Evolutionary conservation across 2,113 vertebrate genomes (phyloP).

Genomic region (Oenanthe melanoleuca): DNA sequence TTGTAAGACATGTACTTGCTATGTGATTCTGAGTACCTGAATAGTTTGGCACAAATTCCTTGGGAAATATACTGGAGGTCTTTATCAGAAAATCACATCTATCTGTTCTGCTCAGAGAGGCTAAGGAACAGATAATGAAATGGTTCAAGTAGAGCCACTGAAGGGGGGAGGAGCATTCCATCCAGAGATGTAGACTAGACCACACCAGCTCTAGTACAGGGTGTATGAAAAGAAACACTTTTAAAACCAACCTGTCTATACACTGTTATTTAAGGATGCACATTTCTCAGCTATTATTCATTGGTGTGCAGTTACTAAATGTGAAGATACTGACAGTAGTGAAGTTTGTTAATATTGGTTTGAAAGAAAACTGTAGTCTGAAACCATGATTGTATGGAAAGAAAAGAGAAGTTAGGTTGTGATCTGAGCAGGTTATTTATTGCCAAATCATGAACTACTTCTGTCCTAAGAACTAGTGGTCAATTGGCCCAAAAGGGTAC

Average conservation of each 20-base stretch:
- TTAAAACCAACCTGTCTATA: neutral
- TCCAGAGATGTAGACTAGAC: neutral
- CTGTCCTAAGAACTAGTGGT: neutral
- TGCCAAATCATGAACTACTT: neutral
- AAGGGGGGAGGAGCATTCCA: neutral
- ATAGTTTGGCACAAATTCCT: neutral
- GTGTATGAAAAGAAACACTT: neutral
- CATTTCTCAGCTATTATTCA: neutral
- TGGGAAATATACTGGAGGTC: neutral
- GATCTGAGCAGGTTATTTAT: neutral
- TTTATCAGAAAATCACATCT: neutral
- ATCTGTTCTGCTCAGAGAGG: neutral
- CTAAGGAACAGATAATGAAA: neutral
- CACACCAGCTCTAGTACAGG: neutral
- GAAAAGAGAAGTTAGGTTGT: neutral
- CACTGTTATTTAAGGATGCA: neutral
- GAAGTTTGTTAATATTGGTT: neutral
- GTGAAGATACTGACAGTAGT: accelerated
- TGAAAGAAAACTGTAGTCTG: neutral
- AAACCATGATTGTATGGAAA: neutral
- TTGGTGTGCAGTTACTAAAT: neutral
- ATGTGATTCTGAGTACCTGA: neutral
- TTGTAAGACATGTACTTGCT: neutral
- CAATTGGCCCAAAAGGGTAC: neutral
- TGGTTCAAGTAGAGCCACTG: neutral